Conservation (phyloP, 2,113 vertebrate genomes). For the Oceanodroma tethys region DNA sequence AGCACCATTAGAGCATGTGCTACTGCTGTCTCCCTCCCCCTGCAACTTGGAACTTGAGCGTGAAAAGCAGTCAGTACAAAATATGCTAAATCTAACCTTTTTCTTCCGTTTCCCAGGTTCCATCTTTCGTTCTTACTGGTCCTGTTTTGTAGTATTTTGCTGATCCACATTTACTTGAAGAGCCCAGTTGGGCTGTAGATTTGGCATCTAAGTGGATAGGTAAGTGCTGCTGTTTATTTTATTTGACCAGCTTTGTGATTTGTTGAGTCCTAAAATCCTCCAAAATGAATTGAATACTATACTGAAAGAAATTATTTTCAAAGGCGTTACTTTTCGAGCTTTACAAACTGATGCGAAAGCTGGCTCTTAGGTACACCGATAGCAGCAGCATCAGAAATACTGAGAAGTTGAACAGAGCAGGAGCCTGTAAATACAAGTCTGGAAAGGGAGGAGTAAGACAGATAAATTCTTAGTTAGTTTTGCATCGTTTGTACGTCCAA, state of each 20-base stretch:
- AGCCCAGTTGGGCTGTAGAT: background rate
- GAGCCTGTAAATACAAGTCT: background rate
- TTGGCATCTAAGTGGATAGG: background rate
- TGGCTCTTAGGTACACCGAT: background rate
- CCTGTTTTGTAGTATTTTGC: background rate
- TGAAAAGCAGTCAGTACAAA: background rate
- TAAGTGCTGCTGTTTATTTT: conserved; percentile 5
- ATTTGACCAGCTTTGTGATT: background rate
- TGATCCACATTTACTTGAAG: background rate
- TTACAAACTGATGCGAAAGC: background rate
- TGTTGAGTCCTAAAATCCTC: background rate
- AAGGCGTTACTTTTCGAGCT: background rate
- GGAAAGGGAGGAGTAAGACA: background rate
- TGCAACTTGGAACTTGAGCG: background rate
- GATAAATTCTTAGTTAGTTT: background rate
- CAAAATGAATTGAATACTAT: background rate
- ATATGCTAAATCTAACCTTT: background rate
- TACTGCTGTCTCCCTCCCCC: background rate
- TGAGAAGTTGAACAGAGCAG: background rate
- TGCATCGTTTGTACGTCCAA: background rate
- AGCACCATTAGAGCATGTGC: background rate
- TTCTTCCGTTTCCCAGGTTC: background rate
- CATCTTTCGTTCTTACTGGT: background rate
- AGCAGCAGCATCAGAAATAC: background rate
- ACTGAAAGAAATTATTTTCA: background rate